phyloP scores from a whole-genome alignment of 2,113 vertebrate species.

The Trogon surrucura region DNA sequence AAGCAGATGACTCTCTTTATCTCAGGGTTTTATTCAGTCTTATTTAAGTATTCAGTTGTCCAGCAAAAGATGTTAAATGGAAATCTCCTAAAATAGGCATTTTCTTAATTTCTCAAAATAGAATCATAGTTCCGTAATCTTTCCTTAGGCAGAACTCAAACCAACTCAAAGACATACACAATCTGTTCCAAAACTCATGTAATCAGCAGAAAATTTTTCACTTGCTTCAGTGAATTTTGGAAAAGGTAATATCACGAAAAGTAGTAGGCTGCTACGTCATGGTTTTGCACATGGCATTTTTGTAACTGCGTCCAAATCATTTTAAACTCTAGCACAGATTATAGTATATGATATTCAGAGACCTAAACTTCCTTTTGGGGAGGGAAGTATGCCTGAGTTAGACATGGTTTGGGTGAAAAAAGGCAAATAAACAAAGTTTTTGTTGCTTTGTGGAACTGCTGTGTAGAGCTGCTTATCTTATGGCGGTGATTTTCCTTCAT shows the following conservation, averaged over 20 bases:
- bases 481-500: background rate
- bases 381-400: background rate
- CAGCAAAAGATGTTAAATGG: background rate
- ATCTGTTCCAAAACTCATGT: slow-evolving; percentile 29
- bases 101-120: slow-evolving; percentile 43
- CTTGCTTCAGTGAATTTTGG: slow-evolving; percentile 17
- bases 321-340: background rate
- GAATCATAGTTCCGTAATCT: slow-evolving; percentile 1
- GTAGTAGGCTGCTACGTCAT: background rate
- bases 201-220: slow-evolving; percentile 12
- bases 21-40: background rate
- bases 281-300: background rate
- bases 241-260: background rate
- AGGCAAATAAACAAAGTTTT: background rate
- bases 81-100: slow-evolving; percentile 11
- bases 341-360: background rate
- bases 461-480: background rate
- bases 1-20: background rate
- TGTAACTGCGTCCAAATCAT: background rate
- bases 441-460: background rate
- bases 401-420: background rate
- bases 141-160: slow-evolving; percentile 12
- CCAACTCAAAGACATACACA: background rate
- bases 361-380: background rate
- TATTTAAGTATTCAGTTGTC: background rate